phyloP scores from a whole-genome alignment of 2,797 vertebrate species.

The Etheostoma nigrum region DNA sequence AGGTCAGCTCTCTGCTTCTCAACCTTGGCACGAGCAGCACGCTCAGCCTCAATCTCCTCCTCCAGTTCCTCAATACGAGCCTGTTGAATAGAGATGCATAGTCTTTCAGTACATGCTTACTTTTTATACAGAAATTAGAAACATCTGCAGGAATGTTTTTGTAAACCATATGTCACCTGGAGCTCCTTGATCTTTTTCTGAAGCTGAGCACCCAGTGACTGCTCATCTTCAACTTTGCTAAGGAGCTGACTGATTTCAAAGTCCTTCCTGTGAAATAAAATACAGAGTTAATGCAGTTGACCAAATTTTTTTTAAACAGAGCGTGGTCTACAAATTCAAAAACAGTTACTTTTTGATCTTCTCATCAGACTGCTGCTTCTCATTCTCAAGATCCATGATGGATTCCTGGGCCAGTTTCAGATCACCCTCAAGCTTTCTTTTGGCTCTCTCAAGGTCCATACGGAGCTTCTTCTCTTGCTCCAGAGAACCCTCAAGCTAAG shows the following conservation, averaged over 20 bases:
- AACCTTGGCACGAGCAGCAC: constrained; percentile 80
- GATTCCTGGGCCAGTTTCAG: too few species aligned
- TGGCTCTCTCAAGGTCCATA: too few species aligned
- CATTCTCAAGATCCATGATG: too few species aligned
- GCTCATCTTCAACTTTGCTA: constrained; percentile 64
- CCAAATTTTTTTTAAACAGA: not conserved
- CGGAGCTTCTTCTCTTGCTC: too few species aligned
- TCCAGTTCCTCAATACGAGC: constrained; percentile 90
- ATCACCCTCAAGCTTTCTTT: too few species aligned
- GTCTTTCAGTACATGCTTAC: not conserved
- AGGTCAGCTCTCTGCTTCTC: constrained; percentile 89
- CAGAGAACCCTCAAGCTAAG: too few species aligned
- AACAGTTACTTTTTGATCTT: constrained; percentile 8
- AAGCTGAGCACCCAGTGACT: constrained; percentile 82
- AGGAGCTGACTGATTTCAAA: constrained; percentile 88
- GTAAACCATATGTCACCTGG: constrained; percentile 5
- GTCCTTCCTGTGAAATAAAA: constrained; percentile 83
- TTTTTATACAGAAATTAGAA: too few species aligned
- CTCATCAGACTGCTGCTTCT: constrained; percentile 12
- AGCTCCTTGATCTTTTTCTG: constrained; percentile 91
- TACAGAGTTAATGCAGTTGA: not conserved
- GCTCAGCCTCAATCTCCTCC: constrained; percentile 91
- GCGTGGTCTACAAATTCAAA: not conserved
- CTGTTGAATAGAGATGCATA: constrained; percentile 62
- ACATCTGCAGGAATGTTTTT: not conserved